Evolutionary conservation across 2,797 vertebrate genomes (phyloP).

Genomic region (Balearica regulorum): DNA sequence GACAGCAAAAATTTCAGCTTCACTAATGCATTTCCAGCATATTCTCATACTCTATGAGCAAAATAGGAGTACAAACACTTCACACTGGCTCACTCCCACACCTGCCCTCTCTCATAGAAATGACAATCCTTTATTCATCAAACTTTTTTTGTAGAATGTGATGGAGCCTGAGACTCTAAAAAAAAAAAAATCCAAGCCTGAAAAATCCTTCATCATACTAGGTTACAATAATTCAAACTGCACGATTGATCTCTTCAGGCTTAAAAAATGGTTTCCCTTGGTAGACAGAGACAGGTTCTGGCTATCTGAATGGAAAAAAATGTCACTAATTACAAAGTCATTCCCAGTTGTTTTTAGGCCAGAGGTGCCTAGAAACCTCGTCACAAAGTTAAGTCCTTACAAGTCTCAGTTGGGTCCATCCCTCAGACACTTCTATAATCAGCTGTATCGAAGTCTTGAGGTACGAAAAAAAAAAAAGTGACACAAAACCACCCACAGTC

Average conservation of each 20-base stretch:
- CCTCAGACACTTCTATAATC: not conserved
- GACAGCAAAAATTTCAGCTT: not conserved
- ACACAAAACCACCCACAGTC: not conserved
- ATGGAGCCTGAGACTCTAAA: not conserved
- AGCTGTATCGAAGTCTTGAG: not conserved
- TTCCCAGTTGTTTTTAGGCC: not conserved
- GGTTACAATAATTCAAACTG: not conserved
- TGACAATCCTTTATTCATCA: not conserved
- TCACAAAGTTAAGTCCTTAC: not conserved
- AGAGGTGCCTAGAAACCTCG: not conserved
- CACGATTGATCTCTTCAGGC: not conserved
- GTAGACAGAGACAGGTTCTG: not conserved
- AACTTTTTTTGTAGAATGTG: not conserved
- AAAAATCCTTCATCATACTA: not conserved
- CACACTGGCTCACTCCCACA: not conserved
- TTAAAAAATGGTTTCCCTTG: not conserved
- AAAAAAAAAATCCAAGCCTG: not conserved
- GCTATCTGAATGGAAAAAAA: not conserved
- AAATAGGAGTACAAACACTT: not conserved
- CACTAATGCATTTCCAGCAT: not conserved
- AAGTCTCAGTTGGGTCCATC: not conserved
- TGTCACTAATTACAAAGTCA: not conserved
- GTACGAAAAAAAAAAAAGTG: not conserved
- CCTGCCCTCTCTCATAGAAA: not conserved
- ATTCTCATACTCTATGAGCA: not conserved